A percentile compares a stretch with the other conserved stretches of the same genome.
Evolutionary conservation across 2,113 vertebrate species (phyloP).

Genomic region (Tragelaphus scriptus): DNA sequence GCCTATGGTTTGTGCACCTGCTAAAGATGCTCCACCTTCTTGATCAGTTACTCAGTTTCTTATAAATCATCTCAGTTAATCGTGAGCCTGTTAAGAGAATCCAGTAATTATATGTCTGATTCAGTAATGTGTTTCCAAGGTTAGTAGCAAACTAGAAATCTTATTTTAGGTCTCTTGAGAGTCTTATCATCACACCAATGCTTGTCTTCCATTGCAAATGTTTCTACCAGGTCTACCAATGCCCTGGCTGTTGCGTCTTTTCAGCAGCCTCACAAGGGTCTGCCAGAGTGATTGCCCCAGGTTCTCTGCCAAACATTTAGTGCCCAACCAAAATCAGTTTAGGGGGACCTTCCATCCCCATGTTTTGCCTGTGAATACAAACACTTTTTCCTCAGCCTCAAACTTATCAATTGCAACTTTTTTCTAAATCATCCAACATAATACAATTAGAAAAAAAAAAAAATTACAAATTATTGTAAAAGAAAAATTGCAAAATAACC

Average conservation of each 20-base stretch:
- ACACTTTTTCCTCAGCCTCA: background rate
- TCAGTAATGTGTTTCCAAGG: background rate
- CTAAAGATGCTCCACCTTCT: background rate
- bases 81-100: background rate
- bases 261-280: accelerated
- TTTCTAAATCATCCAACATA: background rate
- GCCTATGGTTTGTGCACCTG: background rate
- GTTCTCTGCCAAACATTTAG: background rate
- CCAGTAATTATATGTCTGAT: background rate
- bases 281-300: too few relatives aligned
- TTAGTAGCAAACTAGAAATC: background rate
- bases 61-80: too few relatives aligned
- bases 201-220: background rate
- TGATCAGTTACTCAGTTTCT: background rate
- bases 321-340: too few relatives aligned
- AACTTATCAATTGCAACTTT: background rate
- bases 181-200: accelerated
- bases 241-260: background rate
- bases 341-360: accelerated
- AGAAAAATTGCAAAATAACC: background rate
- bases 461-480: background rate
- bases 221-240: accelerated
- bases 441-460: background rate
- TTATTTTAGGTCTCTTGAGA: background rate
- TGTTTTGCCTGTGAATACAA: background rate